These are phyloP conservation scores for Dromius quadrimaculatus DNA, from an alignment of 2,888 invertebrate species.

Conservation along the genomic window DNA sequence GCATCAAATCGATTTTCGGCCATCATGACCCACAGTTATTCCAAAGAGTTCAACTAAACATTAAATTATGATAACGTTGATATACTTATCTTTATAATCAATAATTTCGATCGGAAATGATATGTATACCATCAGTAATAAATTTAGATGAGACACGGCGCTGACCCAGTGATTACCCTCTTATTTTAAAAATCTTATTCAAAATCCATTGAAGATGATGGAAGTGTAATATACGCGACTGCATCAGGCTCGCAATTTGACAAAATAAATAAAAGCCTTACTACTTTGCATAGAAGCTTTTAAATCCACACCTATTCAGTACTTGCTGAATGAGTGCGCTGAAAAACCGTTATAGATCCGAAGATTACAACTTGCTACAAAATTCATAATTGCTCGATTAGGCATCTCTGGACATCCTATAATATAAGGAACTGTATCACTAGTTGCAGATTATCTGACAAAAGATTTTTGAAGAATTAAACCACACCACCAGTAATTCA, in stretches of 20 bases:
- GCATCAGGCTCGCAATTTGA: neutral
- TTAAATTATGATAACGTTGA: too few relatives aligned
- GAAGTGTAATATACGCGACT: neutral
- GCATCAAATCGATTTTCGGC: too few relatives aligned
- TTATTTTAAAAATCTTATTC: neutral
- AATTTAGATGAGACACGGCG: slow-evolving; percentile 10
- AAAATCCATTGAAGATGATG: slow-evolving; percentile 15
- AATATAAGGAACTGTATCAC: neutral
- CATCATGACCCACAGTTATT: too few relatives aligned
- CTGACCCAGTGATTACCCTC: neutral
- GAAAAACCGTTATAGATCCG: neutral
- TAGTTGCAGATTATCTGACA: slow-evolving; percentile 8
- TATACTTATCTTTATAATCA: too few relatives aligned
- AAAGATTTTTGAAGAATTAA: too few relatives aligned
- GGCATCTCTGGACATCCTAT: neutral
- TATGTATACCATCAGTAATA: too few relatives aligned
- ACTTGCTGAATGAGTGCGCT: neutral
- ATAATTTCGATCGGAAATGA: too few relatives aligned
- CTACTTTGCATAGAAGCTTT: neutral
- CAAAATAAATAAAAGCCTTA: neutral
- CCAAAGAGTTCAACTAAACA: too few relatives aligned
- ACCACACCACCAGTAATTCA: too few relatives aligned
- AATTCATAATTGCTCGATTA: neutral
- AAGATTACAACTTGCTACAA: neutral
- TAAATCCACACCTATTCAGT: neutral